Conservation (phyloP, 2,888 invertebrate species). For the Drosophila prolongata region DNA sequence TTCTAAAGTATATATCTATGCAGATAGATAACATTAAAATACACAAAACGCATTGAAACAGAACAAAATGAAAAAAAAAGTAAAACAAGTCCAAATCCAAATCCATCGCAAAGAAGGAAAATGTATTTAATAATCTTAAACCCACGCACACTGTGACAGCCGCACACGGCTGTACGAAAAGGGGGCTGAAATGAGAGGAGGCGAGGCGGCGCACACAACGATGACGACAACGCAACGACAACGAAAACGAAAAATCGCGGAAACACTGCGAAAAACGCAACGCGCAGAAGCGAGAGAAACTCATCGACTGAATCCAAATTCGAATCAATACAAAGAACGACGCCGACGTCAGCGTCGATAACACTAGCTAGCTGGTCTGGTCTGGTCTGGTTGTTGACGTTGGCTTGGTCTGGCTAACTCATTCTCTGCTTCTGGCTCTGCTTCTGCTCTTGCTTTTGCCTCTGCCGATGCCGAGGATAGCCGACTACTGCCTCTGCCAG, state of each 20-base stretch:
- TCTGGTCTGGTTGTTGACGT: constrained; percentile 17
- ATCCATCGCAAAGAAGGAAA: constrained; percentile 22
- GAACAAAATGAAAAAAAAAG: constrained; percentile 27
- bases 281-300: constrained; percentile 84
- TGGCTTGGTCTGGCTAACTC: constrained; percentile 23
- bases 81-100: constrained; percentile 15
- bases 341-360: constrained; percentile 37
- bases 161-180: constrained; percentile 35
- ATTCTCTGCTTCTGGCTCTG: constrained; percentile 27
- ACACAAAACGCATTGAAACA: constrained; percentile 26
- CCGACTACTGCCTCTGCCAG: constrained; percentile 3
- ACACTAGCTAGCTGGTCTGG: constrained; percentile 21
- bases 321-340: constrained; percentile 74
- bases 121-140: constrained; percentile 43
- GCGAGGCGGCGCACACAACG: constrained; percentile 5
- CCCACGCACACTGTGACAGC: constrained; percentile 22
- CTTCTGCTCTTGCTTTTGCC: constrained; percentile 1
- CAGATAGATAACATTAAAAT: constrained; percentile 1
- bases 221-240: constrained; percentile 55
- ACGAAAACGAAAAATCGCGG: constrained; percentile 78
- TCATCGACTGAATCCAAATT: constrained; percentile 81
- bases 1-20: background rate
- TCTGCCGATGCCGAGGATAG: background rate
- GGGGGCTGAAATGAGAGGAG: constrained; percentile 17
- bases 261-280: constrained; percentile 80